Base-by-base conservation (phyloP, 2,797 vertebrate genomes). In the Acanthurus leucopareius region DNA sequence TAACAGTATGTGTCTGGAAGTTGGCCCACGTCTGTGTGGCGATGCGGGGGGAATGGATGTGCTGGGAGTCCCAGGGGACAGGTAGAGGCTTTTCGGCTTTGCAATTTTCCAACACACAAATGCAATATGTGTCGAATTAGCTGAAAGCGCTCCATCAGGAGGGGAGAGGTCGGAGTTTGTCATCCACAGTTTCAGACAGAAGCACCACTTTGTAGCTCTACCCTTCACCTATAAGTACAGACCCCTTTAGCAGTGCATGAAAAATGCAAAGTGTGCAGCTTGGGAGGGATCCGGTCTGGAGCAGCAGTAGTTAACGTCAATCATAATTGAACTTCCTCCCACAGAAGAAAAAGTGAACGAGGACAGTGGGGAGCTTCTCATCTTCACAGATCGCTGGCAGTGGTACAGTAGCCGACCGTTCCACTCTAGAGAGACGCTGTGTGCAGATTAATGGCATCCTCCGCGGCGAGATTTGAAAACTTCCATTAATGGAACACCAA, bases 401-500 rank as follows among this genome's bases (percentile, higher is more conserved):
- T 40, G 53, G 69, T 75, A 80, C 78, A 86, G 81, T 80, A 73
- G 64, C 63, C 57, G 45, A 54, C 70, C 38, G 64, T 58, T 74
- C 63, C 70, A 64, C 81, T 88, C 84, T 53, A 40, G 66, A 79
- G 84, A 86, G 77, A 85, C 22, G n/a, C 69, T 19, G 69, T n/a
- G 77, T 7, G 28, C 77, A 89, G 86, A 92, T 88, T 91, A 88
- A 93, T 90, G 89, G 84, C 69, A 75, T 90, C 84, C 80, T 86
- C 84, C 17, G 58, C 81, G 79, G 76, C 15, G 44, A 91, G 85
- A 88, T 91, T 87, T 89, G 73, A 92, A 91, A 89, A 88, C 79
- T 83, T 87, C 81, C 88, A 87, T 87, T 93, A 92, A 93, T 87
- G 89, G 77, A 90, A 86, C 69, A 83, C 82, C 85, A 91, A 88